Base-by-base conservation (phyloP, 2,888 invertebrate species). In the Heliconius sara region DNA sequence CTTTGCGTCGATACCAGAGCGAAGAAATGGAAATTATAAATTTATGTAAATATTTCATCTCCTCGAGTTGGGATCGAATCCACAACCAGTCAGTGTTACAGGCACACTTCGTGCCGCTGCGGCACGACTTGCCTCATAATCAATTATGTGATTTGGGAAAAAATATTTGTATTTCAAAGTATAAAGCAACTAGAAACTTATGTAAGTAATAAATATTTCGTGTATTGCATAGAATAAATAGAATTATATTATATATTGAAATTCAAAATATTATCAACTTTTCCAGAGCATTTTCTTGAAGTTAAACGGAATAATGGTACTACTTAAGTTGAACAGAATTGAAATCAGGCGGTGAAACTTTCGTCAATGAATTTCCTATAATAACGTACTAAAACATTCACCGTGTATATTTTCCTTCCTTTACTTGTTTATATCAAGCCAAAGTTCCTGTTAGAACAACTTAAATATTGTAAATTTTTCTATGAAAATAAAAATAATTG, bases 241-340 rank as follows among this genome's bases (percentile, higher is more conserved):
- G 78, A 65, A 85, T 88, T 88, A 85, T 91, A 84, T 90, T 91
- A 91, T 91, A 86, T 88, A 92, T 90, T 89, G 91, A 84, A 85
- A 84, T 87, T 86, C 84, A 77, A 88, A 89, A 90, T 89, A 88
- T 87, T 87, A 86, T 87, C 87, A 90, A 90, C 87, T 90, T 89
- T 85, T 83, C 84, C 85, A 86, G 43, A 85, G 85, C 85, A 86
- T 86, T 88, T 90, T 86, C 85, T 84, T 84, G 81, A 86, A 89
- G 86, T 89, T 87, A 88, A 90, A 86, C 85, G 84, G 85, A 88
- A 88, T 87, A 86, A 89, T 86, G 84, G 88, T 84, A 85, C 86
- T 89, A 86, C 91, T 91, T 91, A 89, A 91, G 89, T 91, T 91
- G 84, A 86, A 82, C 80, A 72, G 87, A 88, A 90, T 89, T 88